These are phyloP conservation scores for Melanocharis versteri DNA, from an alignment of 2,113 vertebrate genomes.

Conservation along the genomic window DNA sequence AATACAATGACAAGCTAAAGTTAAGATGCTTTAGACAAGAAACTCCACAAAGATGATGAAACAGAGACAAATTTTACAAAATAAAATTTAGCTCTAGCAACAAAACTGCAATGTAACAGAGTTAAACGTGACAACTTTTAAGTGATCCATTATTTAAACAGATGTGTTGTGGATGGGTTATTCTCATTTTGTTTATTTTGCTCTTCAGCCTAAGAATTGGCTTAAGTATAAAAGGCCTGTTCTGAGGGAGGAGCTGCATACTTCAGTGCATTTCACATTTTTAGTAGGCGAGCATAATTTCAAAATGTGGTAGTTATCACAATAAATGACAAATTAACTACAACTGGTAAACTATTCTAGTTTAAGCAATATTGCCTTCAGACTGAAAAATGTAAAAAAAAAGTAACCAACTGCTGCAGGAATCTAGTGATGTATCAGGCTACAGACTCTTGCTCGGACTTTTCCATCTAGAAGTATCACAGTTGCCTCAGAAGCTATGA, in stretches of 20 bases:
- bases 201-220: not conserved
- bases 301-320: not conserved
- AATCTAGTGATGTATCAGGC: not conserved
- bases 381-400: not conserved
- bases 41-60: not conserved
- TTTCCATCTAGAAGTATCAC: not conserved
- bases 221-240: not conserved
- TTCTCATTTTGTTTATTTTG: not conserved
- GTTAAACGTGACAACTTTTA: not conserved
- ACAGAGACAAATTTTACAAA: not conserved
- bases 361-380: not conserved
- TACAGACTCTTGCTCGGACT: not conserved
- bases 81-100: not conserved
- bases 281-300: not conserved
- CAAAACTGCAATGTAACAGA: not conserved
- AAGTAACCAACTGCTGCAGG: not conserved
- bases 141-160: not conserved
- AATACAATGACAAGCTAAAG: not conserved
- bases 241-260: not conserved
- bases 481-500: not conserved
- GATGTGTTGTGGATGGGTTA: rapidly evolving
- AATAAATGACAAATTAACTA: not conserved
- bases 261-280: not conserved
- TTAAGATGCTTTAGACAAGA: not conserved
- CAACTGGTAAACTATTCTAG: not conserved